Conservation (phyloP, 1,140 invertebrate species). For the Drosophila quadrilineata region DNA sequence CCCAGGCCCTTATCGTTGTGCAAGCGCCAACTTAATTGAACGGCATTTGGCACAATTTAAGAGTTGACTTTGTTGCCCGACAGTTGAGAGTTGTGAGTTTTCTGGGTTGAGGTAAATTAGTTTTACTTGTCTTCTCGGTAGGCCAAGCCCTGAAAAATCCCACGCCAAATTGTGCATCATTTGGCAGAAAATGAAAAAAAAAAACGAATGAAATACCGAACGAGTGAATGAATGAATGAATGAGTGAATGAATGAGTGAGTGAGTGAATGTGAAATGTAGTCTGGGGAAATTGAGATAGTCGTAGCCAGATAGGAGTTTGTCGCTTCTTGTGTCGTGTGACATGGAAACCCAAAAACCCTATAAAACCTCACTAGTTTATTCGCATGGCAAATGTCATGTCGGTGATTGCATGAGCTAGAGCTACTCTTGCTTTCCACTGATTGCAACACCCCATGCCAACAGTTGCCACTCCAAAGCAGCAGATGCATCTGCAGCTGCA, state of each 20-base stretch:
- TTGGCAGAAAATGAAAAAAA: conserved; percentile 7
- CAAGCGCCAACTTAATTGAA: conserved; percentile 72
- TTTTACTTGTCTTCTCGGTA: conserved; percentile 54
- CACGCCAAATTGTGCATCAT: conserved; percentile 63
- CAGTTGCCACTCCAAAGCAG: conserved; percentile 36
- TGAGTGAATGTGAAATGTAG: not conserved
- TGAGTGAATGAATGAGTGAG: not conserved
- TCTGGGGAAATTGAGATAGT: conserved; percentile 27
- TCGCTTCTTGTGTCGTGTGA: conserved; percentile 50
- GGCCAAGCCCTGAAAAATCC: conserved; percentile 28
- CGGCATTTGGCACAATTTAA: conserved; percentile 72
- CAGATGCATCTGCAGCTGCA: conserved; percentile 6
- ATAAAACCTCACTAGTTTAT: conserved; percentile 41
- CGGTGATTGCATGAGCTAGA: conserved; percentile 35
- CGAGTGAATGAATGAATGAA: not conserved
- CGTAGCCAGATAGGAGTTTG: conserved; percentile 21
- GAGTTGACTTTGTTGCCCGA: conserved; percentile 35
- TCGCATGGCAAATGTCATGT: conserved; percentile 61
- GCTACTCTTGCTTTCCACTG: conserved; percentile 59
- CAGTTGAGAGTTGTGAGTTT: too few relatives aligned
- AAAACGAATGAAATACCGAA: not conserved
- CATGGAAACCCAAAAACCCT: conserved; percentile 63
- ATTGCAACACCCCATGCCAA: conserved; percentile 68
- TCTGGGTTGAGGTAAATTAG: conserved; percentile 51
- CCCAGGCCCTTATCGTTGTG: conserved; percentile 61